Evolutionary conservation across 2,797 vertebrate genomes (phyloP).

Genomic region (Tauraco hartlaubi): DNA sequence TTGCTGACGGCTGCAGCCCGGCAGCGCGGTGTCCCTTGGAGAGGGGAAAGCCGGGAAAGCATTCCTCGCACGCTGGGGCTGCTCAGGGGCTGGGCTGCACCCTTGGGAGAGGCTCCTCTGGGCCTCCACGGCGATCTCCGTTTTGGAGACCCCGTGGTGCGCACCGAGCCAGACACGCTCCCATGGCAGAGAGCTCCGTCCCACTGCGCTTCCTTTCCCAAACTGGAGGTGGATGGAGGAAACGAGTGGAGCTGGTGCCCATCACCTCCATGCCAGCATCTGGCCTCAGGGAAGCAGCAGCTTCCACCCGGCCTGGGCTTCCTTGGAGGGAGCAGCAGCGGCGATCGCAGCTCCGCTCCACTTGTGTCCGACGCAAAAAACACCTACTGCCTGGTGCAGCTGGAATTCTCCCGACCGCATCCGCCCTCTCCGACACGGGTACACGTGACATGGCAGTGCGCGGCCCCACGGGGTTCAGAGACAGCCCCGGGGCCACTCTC

Average conservation of each 20-base stretch:
- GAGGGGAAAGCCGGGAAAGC: neutral
- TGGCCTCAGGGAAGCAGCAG: neutral
- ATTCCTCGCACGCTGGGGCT: neutral
- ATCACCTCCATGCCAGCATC: neutral
- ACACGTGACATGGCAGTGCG: neutral
- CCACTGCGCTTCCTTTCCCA: neutral
- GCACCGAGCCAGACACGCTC: neutral
- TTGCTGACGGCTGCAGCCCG: neutral
- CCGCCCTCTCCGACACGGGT: rapidly evolving
- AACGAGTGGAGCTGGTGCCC: neutral
- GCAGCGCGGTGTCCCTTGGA: neutral
- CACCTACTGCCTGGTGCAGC: neutral
- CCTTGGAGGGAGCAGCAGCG: neutral
- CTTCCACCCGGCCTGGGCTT: neutral
- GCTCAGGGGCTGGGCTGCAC: neutral
- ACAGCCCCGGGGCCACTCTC: neutral
- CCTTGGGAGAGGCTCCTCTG: neutral
- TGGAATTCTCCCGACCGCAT: neutral
- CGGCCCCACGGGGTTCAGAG: rapidly evolving
- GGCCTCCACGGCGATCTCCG: neutral
- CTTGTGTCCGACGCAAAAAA: neutral
- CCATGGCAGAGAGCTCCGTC: neutral
- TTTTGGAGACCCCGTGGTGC: neutral
- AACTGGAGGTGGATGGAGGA: neutral
- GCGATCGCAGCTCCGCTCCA: neutral